phyloP scores from a whole-genome alignment of 2,797 vertebrate genomes.

The Propithecus perrieri region DNA sequence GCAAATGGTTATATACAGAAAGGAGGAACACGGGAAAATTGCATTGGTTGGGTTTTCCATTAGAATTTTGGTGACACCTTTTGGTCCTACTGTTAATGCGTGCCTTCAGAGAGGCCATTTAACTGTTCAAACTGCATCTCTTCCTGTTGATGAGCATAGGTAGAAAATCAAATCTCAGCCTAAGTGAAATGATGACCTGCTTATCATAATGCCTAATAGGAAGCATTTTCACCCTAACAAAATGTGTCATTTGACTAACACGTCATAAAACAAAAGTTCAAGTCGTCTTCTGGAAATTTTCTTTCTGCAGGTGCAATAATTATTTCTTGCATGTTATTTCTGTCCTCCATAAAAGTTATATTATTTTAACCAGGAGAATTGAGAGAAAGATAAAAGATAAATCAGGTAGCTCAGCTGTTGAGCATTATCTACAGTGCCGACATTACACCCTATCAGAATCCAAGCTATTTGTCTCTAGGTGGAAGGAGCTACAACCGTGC shows the following conservation, averaged over 20 bases:
- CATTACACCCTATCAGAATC: background rate
- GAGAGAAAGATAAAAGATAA: slow-evolving; percentile 21
- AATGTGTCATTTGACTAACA: background rate
- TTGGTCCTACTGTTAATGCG: background rate
- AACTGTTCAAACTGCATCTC: background rate
- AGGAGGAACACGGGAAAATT: background rate
- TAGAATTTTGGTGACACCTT: background rate
- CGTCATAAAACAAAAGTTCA: background rate
- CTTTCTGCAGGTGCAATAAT: background rate
- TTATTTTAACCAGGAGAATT: background rate
- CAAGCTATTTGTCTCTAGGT: background rate
- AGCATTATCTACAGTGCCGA: background rate
- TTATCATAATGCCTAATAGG: background rate
- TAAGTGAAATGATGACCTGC: background rate
- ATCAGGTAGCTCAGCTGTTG: slow-evolving; percentile 20
- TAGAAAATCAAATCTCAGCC: background rate
- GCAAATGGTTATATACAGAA: background rate
- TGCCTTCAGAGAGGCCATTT: background rate
- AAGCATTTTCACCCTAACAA: background rate
- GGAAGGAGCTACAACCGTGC: background rate
- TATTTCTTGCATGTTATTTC: slow-evolving; percentile 22
- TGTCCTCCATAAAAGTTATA: background rate
- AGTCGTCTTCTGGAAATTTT: background rate
- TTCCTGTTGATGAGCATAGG: background rate
- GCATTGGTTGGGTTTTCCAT: background rate